Base-by-base conservation (phyloP, 1,140 invertebrate genomes). In the Anastatus disparis region DNA sequence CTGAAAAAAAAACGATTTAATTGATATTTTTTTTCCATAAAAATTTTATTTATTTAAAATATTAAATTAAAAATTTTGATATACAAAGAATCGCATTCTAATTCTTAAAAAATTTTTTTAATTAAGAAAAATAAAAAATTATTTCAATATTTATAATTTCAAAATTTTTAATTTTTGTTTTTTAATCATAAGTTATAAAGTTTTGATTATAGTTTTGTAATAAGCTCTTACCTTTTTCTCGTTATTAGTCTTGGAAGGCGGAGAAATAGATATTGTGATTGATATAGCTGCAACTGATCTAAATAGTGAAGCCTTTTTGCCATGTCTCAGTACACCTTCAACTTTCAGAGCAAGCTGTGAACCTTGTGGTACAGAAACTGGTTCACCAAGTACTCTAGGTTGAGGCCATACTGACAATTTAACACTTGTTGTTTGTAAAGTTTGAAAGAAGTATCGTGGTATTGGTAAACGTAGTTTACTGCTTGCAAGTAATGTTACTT, bases 361-460 rank as follows among this genome's bases (percentile, higher is more conserved):
- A 44, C 93, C 93, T 27, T 90, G 89, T 35, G 92, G 90, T 3
- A 95, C 90, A 31, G 90, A 89, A 8, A 95, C 90, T 0, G 91
- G 91, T 76, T 95, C 94, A 1, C 91, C 91, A 78, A 90, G 86
- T 31, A 90, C 89, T 73, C 92, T 85, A 0, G 94, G 94, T 81
- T 95, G 94, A 0, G 95, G 95, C 31, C 92, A 93, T 9, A 97
- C 90, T 1, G 94, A 93, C 52, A 97, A 82, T 86, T 95, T 90
- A 1, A 95, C 90, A 65, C 88, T 90, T 8, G 95, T 97, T 1
- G 90, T 90, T 82, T 97, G 95, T 10, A 96, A 84, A 7, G 91
- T 90, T 88, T 97, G 95, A 86, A 95, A 97, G 81, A 95, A 95
- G 78, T 93, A 96, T 40, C 96, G 87, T 17, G 96, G 94, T 75